phyloP scores from a whole-genome alignment of 2,113 vertebrate species.

The Verasper variegatus region DNA sequence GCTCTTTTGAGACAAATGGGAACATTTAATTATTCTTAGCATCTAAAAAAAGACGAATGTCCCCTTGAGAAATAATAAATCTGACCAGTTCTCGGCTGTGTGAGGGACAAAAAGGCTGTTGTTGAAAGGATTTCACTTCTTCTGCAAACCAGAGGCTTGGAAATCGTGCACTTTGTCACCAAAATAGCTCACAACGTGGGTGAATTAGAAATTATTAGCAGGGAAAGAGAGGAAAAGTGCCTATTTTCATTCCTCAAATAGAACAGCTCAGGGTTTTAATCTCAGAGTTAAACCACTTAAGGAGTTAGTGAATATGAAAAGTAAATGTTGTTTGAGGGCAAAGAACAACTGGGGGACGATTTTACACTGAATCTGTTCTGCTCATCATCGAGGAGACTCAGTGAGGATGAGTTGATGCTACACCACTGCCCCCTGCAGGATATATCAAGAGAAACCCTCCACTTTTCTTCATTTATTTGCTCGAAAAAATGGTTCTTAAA shows the following conservation, averaged over 20 bases:
- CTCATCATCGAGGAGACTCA: not conserved
- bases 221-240: not conserved
- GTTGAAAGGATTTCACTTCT: slow-evolving; percentile 53
- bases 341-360: slow-evolving; percentile 20
- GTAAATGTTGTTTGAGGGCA: slow-evolving; percentile 34
- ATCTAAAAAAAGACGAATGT: not conserved
- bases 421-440: slow-evolving; percentile 67
- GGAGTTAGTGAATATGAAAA: slow-evolving; percentile 34
- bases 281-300: slow-evolving; percentile 23
- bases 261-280: slow-evolving; percentile 7
- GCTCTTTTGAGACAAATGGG: not conserved
- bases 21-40: not conserved
- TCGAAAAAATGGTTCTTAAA: not conserved
- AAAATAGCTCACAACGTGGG: slow-evolving; percentile 47
- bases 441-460: not conserved
- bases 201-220: slow-evolving; percentile 52
- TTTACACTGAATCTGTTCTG: not conserved
- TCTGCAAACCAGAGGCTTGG: slow-evolving; percentile 7
- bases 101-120: slow-evolving; percentile 48
- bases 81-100: slow-evolving; percentile 5
- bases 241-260: slow-evolving; percentile 40
- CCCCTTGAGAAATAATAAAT: slow-evolving; percentile 33
- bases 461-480: not conserved
- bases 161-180: slow-evolving; percentile 40
- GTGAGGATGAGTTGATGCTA: not conserved